A percentile compares a stretch with the other conserved stretches of the same genome.
Conservation (phyloP, 2,888 invertebrate species). For the Conus canariensis region DNA sequence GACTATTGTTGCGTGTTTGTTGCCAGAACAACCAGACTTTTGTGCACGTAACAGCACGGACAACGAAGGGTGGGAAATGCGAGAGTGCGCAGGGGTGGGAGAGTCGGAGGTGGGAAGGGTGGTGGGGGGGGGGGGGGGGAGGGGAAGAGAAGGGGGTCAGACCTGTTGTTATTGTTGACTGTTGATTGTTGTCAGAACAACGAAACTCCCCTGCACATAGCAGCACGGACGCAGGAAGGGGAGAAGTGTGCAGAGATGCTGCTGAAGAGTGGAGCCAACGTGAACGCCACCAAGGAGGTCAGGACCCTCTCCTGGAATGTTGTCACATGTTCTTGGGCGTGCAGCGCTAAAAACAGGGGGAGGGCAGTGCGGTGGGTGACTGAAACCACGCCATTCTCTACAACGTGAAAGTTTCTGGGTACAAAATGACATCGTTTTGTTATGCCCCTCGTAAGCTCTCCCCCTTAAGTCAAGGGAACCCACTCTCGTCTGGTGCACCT, state of each 20-base stretch:
- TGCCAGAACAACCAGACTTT: constrained; percentile 91
- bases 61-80: constrained; percentile 89
- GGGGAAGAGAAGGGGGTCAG: no score
- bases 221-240: constrained; percentile 94
- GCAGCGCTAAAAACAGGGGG: no score
- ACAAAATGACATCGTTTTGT: no score
- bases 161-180: not conserved
- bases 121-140: no score
- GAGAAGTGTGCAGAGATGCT: constrained; percentile 97
- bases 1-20: not conserved
- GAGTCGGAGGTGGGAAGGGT: no score
- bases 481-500: no score
- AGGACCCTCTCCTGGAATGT: not conserved
- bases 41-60: constrained; percentile 96
- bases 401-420: no score
- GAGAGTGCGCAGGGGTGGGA: not conserved
- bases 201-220: constrained; percentile 98
- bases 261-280: constrained; percentile 97
- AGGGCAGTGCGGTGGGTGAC: no score
- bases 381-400: no score
- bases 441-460: no score
- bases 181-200: constrained; percentile 80
- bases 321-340: no score
- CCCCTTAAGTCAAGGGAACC: no score
- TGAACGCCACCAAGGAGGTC: constrained; percentile 94